phyloP scores from a whole-genome alignment of 1,140 invertebrate genomes.

The Temnothorax nylanderi region DNA sequence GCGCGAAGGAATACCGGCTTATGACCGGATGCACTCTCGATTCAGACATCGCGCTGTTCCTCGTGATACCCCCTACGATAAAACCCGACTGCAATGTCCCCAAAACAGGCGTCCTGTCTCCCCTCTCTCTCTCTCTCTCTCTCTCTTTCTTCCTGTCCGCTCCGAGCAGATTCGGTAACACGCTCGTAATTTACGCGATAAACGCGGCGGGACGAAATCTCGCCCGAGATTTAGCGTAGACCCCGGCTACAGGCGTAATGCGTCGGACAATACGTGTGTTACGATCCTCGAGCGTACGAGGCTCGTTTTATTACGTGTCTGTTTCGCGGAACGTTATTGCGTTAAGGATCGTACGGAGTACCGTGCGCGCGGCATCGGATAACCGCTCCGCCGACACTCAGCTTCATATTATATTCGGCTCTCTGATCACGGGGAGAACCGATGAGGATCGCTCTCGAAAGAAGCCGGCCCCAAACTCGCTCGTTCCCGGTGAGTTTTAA shows the following conservation, averaged over 20 bases:
- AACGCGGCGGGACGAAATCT: slow-evolving; percentile 31
- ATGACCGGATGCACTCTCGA: slow-evolving; percentile 74
- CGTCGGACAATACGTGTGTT: slow-evolving; percentile 19
- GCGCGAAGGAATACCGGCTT: slow-evolving; percentile 62
- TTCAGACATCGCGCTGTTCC: slow-evolving; percentile 56
- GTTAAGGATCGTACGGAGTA: not conserved
- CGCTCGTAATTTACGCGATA: slow-evolving; percentile 63
- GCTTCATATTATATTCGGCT: slow-evolving; percentile 27
- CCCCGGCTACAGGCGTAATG: slow-evolving; percentile 14
- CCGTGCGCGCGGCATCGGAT: not conserved
- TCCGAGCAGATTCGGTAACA: slow-evolving; percentile 63
- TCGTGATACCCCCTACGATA: slow-evolving; percentile 44
- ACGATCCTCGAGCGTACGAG: not conserved
- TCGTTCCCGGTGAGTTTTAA: slow-evolving; percentile 59
- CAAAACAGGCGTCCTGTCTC: not conserved
- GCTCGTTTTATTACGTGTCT: not conserved
- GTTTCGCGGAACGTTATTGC: slow-evolving; percentile 33
- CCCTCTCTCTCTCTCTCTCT: too few relatives aligned
- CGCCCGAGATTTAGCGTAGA: slow-evolving; percentile 31
- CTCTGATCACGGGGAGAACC: slow-evolving; percentile 24
- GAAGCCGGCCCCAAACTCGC: not conserved
- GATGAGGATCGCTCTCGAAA: slow-evolving; percentile 32
- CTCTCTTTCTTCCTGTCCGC: not conserved
- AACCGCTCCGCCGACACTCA: not conserved
- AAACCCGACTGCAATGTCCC: slow-evolving; percentile 50